Evolutionary conservation across 2,113 vertebrate genomes (phyloP).

Genomic region (Channa argus): DNA sequence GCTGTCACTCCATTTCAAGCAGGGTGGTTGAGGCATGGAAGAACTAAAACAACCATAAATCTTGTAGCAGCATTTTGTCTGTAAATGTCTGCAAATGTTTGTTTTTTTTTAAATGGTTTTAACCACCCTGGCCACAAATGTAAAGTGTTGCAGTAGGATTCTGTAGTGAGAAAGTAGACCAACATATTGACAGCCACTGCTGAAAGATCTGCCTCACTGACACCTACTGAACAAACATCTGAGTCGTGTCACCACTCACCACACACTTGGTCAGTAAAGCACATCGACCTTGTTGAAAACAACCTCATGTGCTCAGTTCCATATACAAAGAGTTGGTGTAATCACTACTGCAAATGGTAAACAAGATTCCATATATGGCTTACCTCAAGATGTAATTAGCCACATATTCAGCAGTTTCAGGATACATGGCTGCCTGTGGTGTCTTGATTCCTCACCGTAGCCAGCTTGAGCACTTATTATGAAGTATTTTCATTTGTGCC

Average conservation of each 20-base stretch:
- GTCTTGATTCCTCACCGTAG: neutral
- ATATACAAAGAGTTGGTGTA: conserved; percentile 47
- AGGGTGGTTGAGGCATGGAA: conserved; percentile 1
- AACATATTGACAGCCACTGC: conserved; percentile 32
- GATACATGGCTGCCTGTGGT: conserved; percentile 41
- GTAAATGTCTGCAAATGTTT: neutral
- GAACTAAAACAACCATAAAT: neutral
- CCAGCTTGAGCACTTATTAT: conserved; percentile 18
- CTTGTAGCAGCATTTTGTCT: neutral
- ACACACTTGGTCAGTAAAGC: conserved; percentile 12
- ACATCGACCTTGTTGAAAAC: conserved; percentile 33
- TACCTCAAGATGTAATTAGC: conserved; percentile 75
- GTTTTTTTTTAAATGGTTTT: neutral
- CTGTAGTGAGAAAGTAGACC: conserved; percentile 39
- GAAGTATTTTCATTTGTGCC: conserved; percentile 19
- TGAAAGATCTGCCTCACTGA: conserved; percentile 27
- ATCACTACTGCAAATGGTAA: conserved; percentile 29
- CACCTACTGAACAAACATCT: conserved; percentile 40
- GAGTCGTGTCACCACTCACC: conserved; percentile 14
- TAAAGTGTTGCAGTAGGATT: conserved; percentile 17
- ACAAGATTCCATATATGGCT: conserved; percentile 36
- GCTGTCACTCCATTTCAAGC: conserved; percentile 8
- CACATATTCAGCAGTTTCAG: conserved; percentile 73
- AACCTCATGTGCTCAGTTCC: conserved; percentile 50
- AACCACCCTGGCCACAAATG: conserved; percentile 7